Conservation (phyloP, 2,797 vertebrate genomes). For the Gallirallus australis region DNA sequence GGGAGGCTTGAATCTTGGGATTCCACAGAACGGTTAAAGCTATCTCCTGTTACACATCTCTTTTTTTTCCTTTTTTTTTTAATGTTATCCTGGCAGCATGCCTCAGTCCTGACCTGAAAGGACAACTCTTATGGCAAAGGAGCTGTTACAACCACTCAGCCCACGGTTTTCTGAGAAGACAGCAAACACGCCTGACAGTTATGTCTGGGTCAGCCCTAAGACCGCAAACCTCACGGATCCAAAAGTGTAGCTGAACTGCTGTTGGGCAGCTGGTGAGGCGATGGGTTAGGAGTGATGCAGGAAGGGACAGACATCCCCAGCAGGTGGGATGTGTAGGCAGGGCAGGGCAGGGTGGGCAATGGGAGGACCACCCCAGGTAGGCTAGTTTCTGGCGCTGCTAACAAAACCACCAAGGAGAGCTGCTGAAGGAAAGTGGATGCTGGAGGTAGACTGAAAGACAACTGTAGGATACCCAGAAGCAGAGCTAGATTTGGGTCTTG, state of each 20-base stretch:
- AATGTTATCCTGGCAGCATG: not conserved
- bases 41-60: not conserved
- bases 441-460: not conserved
- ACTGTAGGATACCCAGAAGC: not conserved
- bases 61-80: too few relatives aligned
- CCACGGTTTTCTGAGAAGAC: not conserved
- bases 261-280: fast-evolving
- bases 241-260: not conserved
- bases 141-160: not conserved
- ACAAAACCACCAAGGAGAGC: not conserved
- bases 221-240: not conserved
- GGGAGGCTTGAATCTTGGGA: not conserved
- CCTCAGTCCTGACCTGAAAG: not conserved
- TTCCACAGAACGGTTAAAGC: not conserved
- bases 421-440: not conserved
- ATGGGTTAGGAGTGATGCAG: not conserved
- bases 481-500: not conserved
- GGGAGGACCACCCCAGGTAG: fast-evolving
- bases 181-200: not conserved
- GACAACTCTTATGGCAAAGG: not conserved
- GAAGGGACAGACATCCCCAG: too few relatives aligned
- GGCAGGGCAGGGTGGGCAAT: not conserved
- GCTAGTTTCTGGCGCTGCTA: not conserved
- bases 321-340: too few relatives aligned
- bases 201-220: not conserved